These are phyloP conservation scores for Prochilodus magdalenae DNA, from an alignment of 2,113 vertebrate species.

Conservation along the genomic window DNA sequence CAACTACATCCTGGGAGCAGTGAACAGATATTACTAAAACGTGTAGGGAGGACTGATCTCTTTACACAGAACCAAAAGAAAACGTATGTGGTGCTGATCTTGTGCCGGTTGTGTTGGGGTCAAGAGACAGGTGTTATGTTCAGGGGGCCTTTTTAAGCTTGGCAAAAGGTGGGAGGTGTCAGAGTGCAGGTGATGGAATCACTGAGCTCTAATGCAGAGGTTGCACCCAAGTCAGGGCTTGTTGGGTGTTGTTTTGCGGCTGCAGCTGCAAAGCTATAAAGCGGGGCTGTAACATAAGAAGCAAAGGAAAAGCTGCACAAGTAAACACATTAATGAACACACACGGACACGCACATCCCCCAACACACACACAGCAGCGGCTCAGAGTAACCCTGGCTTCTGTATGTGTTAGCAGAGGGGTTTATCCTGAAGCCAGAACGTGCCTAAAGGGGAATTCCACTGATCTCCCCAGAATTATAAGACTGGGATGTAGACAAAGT, in stretches of 20 bases:
- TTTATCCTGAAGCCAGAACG: no score
- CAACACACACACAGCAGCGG: not conserved
- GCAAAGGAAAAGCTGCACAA: not conserved
- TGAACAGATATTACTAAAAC: no score
- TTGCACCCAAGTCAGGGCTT: constrained; percentile 53
- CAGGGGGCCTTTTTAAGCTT: not conserved
- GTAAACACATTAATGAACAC: constrained; percentile 10
- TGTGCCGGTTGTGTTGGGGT: not conserved
- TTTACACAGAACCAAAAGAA: no score
- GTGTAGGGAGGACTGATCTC: no score
- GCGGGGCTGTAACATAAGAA: constrained; percentile 28
- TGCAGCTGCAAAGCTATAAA: constrained; percentile 27
- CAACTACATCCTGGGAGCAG: no score
- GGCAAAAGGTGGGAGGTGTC: constrained; percentile 51
- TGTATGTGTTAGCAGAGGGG: no score
- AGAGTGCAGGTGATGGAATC: constrained; percentile 68
- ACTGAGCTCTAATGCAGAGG: constrained; percentile 49
- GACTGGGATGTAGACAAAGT: no score
- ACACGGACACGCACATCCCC: not conserved
- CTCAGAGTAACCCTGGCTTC: not conserved
- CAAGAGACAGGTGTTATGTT: not conserved
- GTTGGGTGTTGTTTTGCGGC: constrained; percentile 55
- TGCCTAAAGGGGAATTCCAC: no score
- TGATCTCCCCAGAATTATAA: no score
- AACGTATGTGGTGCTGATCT: no score